Conservation (phyloP, 2,113 vertebrate genomes). For the Heptranchias perlo region DNA sequence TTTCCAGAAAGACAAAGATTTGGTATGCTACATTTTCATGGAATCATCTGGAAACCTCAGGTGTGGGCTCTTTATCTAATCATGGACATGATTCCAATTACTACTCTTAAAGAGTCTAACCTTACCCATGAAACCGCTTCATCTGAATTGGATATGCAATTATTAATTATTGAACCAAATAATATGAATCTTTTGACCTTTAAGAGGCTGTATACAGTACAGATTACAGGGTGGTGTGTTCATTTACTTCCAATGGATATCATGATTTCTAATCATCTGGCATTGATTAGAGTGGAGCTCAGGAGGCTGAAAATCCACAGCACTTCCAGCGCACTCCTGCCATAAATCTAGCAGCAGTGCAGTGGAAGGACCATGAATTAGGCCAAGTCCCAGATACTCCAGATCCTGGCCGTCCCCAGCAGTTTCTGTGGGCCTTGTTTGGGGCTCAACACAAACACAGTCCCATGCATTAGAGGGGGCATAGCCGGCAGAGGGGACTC, state of each 20-base stretch:
- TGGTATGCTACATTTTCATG: not conserved
- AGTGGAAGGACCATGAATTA: not conserved
- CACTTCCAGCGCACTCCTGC: not conserved
- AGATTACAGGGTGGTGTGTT: not conserved
- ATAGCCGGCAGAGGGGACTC: not conserved
- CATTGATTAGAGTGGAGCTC: not conserved
- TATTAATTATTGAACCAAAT: not conserved
- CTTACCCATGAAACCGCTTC: not conserved
- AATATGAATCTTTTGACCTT: not conserved
- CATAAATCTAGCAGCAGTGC: not conserved
- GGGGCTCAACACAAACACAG: not conserved
- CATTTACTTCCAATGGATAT: not conserved
- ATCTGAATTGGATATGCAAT: not conserved
- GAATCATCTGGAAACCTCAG: not conserved
- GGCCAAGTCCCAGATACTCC: not conserved
- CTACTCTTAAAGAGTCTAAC: not conserved
- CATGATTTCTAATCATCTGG: not conserved
- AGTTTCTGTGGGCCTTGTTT: not conserved
- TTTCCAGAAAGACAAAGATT: conserved; percentile 2
- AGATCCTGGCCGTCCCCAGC: not conserved
- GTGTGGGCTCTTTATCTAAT: not conserved
- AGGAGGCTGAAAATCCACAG: not conserved
- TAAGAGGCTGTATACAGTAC: not conserved
- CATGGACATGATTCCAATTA: not conserved
- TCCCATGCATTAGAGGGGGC: not conserved